Evolutionary conservation across 2,113 vertebrate species (phyloP), one percentile per base, ranked within the genome.

Genomic region (Cebus imitator): DNA sequence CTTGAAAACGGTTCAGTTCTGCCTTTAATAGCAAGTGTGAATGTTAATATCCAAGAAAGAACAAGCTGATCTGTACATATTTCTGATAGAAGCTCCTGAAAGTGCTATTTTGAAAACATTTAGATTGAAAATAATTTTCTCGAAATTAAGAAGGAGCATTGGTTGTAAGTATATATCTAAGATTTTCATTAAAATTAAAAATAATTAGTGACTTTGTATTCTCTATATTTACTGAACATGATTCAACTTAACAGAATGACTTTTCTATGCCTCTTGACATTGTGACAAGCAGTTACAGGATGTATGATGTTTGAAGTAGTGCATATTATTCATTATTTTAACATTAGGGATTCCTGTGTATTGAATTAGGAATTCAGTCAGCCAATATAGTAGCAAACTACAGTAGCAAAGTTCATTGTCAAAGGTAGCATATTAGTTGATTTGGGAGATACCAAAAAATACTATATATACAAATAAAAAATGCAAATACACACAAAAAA

Each of bases 1-100:
- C 99, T 98, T 99, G 99, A 97, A 99, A 99, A 96, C 99, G 99
- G 98, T 99, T 99, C 96, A 99, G 30, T 98, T 99, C 99, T 97
- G 96, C 98, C 99, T 99, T 80, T 80, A 95, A 94, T 70, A 98
- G 37, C 82, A 96, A 98, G 37, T 32, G 89, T 8, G 45, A 75
- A 75, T 61, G 68, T 27, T 95, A 84, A 86, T 84, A 87, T 37
- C 85, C 21, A 95, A 83, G 66, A 93, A 4, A 91, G 0, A 58
- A 76, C 7, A 95, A 52, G 70, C 25, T 8, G 8, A 87, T 48
- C 18, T 80, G 0, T 37, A 64, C 8, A 18, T 52, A 91, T 90
- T 96, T 92, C 48, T 6, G 27, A 25, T 8, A 58, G 37, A 88
- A 76, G 23, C 80, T 7, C 89, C 52, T 92, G 5, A 79, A 81